These are phyloP conservation scores for Mythimna albipuncta DNA, from an alignment of 2,888 invertebrate genomes.

Conservation along the genomic window DNA sequence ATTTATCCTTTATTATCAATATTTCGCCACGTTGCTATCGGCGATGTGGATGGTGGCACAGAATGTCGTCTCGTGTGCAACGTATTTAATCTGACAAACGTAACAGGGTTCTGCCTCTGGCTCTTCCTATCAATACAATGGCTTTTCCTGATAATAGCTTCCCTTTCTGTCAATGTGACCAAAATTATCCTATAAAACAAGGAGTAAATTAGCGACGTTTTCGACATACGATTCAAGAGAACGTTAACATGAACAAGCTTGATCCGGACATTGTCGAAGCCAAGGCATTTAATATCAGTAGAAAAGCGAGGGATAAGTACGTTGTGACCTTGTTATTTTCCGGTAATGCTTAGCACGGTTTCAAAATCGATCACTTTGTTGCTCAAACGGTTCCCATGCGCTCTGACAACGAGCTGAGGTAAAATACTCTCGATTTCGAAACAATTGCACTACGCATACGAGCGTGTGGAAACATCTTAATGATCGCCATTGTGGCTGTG, in stretches of 20 bases:
- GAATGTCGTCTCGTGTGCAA: no score
- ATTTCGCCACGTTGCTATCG: no score
- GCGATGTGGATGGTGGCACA: no score
- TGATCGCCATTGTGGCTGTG: conserved; percentile 80
- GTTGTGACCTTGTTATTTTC: conserved; percentile 56
- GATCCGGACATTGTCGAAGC: conserved; percentile 13
- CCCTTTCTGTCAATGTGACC: no score
- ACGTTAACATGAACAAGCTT: conserved; percentile 21
- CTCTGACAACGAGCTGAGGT: conserved; percentile 58
- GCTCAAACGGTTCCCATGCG: conserved; percentile 66
- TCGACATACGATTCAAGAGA: conserved; percentile 17
- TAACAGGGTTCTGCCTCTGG: no score
- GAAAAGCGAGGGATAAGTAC: conserved; percentile 26
- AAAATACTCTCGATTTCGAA: conserved; percentile 88
- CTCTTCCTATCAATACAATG: no score
- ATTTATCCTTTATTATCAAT: no score
- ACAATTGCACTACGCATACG: conserved; percentile 83
- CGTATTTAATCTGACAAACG: no score
- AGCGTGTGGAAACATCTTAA: conserved; percentile 87
- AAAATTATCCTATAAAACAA: no score
- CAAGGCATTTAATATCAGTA: conserved; percentile 27
- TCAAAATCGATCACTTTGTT: conserved; percentile 64
- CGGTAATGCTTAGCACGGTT: conserved; percentile 49
- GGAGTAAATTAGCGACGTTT: conserved; percentile 4
- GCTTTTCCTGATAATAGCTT: no score